These are phyloP conservation scores for Rallus limicola DNA, from an alignment of 2,113 vertebrate genomes.

Conservation along the genomic window DNA sequence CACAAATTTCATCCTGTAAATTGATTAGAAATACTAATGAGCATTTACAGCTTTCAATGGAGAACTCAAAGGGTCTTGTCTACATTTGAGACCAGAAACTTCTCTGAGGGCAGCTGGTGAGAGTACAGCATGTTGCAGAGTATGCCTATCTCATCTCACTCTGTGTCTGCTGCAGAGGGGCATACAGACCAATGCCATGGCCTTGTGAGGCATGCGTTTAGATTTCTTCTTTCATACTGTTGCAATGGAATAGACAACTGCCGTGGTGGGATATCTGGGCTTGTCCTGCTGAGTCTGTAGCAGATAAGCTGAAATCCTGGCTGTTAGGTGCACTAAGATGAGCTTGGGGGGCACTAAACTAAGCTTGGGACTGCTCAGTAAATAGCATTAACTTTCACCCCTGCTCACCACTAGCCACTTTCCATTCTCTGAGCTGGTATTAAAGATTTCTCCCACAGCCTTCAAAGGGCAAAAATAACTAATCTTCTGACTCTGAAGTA, in stretches of 20 bases:
- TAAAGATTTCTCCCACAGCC: not conserved
- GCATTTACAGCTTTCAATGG: not conserved
- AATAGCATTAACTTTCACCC: not conserved
- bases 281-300: not conserved
- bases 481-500: not conserved
- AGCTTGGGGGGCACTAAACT: not conserved
- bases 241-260: not conserved
- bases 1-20: not conserved
- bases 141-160: not conserved
- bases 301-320: not conserved
- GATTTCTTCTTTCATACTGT: not conserved
- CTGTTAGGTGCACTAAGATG: not conserved
- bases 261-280: not conserved
- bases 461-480: not conserved
- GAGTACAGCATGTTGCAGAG: too few species aligned
- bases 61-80: not conserved
- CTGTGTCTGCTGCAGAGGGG: rapidly evolving
- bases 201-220: not conserved
- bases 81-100: not conserved
- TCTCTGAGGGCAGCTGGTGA: not conserved
- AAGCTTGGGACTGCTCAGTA: not conserved
- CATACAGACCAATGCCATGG: not conserved
- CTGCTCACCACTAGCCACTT: not conserved
- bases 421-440: not conserved
- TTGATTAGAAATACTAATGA: not conserved